Percentiles rank a stretch among this genome's conserved stretches.
Evolutionary conservation across 23 tunicate species (phyloP).

Genomic region (Botrylloides violaceus): DNA sequence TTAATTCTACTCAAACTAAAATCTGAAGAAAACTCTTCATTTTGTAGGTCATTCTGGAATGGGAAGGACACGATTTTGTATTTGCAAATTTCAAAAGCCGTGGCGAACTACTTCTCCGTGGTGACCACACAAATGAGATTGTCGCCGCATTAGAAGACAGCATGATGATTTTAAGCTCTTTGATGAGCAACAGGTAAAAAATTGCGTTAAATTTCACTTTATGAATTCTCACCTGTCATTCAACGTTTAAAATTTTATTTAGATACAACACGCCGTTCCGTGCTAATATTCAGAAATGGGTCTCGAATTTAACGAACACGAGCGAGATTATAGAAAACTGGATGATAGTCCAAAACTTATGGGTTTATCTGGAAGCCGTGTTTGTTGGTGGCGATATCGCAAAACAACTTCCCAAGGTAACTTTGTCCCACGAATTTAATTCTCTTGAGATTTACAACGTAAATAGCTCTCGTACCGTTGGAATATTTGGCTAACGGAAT

Average conservation of each 20-base stretch:
- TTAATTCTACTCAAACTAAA: background rate
- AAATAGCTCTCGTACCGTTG: background rate
- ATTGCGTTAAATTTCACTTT: background rate
- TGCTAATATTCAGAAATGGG: constrained; percentile 87
- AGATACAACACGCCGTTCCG: constrained; percentile 98
- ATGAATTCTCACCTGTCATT: background rate
- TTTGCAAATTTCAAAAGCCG: constrained; percentile 83
- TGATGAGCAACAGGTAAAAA: constrained; percentile 86
- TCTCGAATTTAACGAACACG: constrained; percentile 78
- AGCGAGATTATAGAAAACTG: constrained; percentile 93
- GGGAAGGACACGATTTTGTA: constrained; percentile 90
- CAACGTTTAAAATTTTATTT: background rate
- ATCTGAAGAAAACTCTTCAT: background rate
- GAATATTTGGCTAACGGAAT: background rate
- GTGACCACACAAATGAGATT: constrained; percentile 90
- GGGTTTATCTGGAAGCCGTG: constrained; percentile 97
- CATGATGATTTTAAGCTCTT: constrained; percentile 86
- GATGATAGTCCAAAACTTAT: constrained; percentile 93
- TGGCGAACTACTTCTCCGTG: constrained; percentile 86
- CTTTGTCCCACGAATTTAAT: too few relatives aligned
- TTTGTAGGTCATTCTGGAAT: constrained; percentile 76
- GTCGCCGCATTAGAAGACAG: constrained; percentile 90
- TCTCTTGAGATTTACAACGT: too few relatives aligned
- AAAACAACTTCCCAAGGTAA: constrained; percentile 89
- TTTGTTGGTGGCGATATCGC: constrained; percentile 98